Evolutionary conservation across 2,888 invertebrate genomes (phyloP).

Genomic region (Dryobota labecula): DNA sequence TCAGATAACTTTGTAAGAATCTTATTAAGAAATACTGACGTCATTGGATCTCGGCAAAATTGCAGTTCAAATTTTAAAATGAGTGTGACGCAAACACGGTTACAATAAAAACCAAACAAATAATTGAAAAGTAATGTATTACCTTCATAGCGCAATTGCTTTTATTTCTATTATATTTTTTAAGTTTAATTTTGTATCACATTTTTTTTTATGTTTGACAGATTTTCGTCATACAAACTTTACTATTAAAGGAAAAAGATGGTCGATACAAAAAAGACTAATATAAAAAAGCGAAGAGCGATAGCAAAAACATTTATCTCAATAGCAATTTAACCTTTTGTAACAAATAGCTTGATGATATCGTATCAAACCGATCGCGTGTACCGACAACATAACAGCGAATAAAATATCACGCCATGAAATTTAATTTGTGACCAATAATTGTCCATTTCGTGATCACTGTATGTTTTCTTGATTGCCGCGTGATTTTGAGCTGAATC

Average conservation of each 20-base stretch:
- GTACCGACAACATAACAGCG: slow-evolving; percentile 78
- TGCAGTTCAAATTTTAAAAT: neutral
- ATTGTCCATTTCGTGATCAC: slow-evolving; percentile 72
- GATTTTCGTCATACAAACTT: slow-evolving; percentile 16
- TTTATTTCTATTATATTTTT: too few relatives aligned
- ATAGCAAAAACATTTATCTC: slow-evolving; percentile 74
- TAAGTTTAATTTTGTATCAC: neutral
- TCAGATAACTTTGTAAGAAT: neutral
- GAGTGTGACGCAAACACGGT: neutral
- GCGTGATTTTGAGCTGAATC: slow-evolving; percentile 71
- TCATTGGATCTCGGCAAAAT: neutral
- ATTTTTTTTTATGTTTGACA: too few relatives aligned
- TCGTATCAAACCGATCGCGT: slow-evolving; percentile 75
- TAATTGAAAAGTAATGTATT: neutral
- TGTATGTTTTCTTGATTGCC: slow-evolving; percentile 76
- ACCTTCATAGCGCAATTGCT: neutral
- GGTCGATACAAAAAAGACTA: neutral
- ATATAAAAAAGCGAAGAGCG: slow-evolving; percentile 43
- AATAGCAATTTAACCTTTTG: slow-evolving; percentile 73
- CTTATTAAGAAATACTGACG: neutral
- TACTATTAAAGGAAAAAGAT: slow-evolving; percentile 11
- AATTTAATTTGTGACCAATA: slow-evolving; percentile 73
- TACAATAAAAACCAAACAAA: neutral
- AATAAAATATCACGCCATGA: slow-evolving; percentile 70
- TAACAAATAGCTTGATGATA: slow-evolving; percentile 74